Conservation (phyloP, 1,140 invertebrate species). For the Ooceraea biroi region DNA sequence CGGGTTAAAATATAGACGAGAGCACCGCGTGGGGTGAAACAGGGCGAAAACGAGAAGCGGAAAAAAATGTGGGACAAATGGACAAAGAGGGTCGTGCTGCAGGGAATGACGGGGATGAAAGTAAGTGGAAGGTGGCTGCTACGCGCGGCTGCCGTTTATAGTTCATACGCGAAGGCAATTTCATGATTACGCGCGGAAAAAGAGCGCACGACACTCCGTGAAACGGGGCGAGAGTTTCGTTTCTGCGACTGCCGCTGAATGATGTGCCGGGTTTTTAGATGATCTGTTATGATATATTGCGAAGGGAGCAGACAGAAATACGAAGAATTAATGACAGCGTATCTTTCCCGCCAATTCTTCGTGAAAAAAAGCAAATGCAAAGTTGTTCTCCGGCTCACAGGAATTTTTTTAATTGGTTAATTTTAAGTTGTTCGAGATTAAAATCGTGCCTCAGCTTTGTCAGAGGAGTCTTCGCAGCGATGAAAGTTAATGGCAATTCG, state of each 20-base stretch:
- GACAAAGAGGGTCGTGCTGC: slow-evolving; percentile 42
- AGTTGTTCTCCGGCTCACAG: background rate
- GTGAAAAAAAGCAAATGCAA: too few relatives aligned
- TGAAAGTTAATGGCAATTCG: slow-evolving; percentile 23
- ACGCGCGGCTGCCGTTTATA: slow-evolving; percentile 54
- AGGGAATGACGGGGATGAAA: background rate
- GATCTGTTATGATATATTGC: slow-evolving; percentile 32
- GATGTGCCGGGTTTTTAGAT: slow-evolving; percentile 22
- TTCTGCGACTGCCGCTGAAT: slow-evolving; percentile 36
- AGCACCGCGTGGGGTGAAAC: background rate
- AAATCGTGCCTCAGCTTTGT: background rate
- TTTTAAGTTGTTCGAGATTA: background rate
- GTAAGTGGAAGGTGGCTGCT: slow-evolving; percentile 26
- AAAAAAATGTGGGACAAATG: slow-evolving; percentile 15
- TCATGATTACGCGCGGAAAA: slow-evolving; percentile 57
- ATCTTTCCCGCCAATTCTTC: slow-evolving; percentile 47
- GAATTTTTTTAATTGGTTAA: slow-evolving; percentile 43
- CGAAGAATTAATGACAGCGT: background rate
- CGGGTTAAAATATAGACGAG: background rate
- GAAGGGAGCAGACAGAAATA: slow-evolving; percentile 25
- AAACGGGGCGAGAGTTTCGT: slow-evolving; percentile 63
- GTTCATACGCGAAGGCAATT: slow-evolving; percentile 62
- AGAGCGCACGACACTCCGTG: slow-evolving; percentile 24
- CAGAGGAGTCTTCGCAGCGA: background rate
- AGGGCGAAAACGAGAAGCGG: background rate